Evolutionary conservation across 2,113 vertebrate genomes (phyloP).

Genomic region (Sakesphorus luctuosus): DNA sequence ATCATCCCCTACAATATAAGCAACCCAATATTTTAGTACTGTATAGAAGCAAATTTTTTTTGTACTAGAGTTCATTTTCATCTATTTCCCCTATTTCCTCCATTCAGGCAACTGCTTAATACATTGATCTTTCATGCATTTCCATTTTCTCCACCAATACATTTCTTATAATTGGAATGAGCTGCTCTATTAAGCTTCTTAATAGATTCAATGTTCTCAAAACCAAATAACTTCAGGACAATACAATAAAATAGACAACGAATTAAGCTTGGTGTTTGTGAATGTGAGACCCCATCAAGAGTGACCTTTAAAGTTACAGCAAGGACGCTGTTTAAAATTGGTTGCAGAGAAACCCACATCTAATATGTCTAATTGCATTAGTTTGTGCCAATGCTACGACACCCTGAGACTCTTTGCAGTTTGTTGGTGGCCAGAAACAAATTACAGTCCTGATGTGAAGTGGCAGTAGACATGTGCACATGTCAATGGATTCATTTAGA

Average conservation of each 20-base stretch:
- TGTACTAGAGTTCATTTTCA: neutral
- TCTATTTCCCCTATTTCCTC: conserved; percentile 12
- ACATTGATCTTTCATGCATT: conserved; percentile 48
- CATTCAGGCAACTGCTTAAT: conserved; percentile 19
- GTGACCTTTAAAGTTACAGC: conserved; percentile 52
- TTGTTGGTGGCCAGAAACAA: neutral
- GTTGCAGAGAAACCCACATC: neutral
- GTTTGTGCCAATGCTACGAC: neutral
- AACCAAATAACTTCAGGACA: conserved; percentile 43
- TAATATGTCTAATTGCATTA: neutral
- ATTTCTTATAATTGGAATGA: conserved; percentile 64
- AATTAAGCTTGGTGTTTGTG: conserved; percentile 8
- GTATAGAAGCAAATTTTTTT: neutral
- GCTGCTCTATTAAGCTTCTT: conserved; percentile 61
- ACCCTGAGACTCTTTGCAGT: neutral
- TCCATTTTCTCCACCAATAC: conserved; percentile 53
- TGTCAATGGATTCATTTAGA: neutral
- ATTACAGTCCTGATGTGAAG: neutral
- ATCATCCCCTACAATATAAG: neutral
- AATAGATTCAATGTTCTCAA: conserved; percentile 60
- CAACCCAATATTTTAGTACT: neutral
- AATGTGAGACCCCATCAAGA: neutral
- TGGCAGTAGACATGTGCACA: neutral
- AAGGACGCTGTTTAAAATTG: neutral
- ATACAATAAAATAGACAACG: conserved; percentile 59